These are phyloP conservation scores for Tachina lurida DNA, from an alignment of 2,888 invertebrate genomes.

Conservation along the genomic window DNA sequence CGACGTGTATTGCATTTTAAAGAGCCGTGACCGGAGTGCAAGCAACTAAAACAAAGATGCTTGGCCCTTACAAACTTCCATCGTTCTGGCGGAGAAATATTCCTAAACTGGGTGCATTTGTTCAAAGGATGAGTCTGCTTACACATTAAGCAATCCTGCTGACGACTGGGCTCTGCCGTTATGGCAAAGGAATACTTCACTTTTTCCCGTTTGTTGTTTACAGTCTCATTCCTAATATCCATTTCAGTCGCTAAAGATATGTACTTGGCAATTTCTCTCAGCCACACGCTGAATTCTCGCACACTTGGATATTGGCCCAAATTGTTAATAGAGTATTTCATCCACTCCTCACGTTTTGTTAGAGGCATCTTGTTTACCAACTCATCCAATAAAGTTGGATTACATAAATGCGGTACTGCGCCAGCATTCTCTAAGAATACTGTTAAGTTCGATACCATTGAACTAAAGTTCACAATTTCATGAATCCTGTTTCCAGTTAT, in stretches of 20 bases:
- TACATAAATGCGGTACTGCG: constrained; percentile 47
- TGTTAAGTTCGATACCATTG: constrained; percentile 53
- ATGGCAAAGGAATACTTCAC: constrained; percentile 32
- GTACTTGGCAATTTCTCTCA: constrained; percentile 32
- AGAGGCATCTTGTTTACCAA: constrained; percentile 44
- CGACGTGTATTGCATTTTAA: constrained; percentile 25
- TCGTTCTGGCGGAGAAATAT: neutral
- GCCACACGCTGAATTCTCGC: constrained; percentile 41
- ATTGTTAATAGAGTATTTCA: constrained; percentile 18
- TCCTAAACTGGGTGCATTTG: constrained; percentile 34
- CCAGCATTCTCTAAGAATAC: constrained; percentile 59
- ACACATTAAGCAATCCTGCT: constrained; percentile 8
- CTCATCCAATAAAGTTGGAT: constrained; percentile 54
- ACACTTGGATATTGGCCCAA: constrained; percentile 38
- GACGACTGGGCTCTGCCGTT: neutral
- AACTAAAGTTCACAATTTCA: constrained; percentile 50
- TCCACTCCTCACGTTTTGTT: constrained; percentile 47
- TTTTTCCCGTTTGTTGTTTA: constrained; percentile 4
- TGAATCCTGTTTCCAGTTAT: constrained; percentile 36
- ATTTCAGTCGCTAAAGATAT: constrained; percentile 21
- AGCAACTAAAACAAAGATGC: constrained; percentile 38
- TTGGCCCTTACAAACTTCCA: constrained; percentile 38
- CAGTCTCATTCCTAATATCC: neutral
- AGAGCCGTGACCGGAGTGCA: constrained; percentile 20
- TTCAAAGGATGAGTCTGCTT: constrained; percentile 16